Conservation (phyloP, 2,797 vertebrate species). For the Alfaro cultratus region DNA sequence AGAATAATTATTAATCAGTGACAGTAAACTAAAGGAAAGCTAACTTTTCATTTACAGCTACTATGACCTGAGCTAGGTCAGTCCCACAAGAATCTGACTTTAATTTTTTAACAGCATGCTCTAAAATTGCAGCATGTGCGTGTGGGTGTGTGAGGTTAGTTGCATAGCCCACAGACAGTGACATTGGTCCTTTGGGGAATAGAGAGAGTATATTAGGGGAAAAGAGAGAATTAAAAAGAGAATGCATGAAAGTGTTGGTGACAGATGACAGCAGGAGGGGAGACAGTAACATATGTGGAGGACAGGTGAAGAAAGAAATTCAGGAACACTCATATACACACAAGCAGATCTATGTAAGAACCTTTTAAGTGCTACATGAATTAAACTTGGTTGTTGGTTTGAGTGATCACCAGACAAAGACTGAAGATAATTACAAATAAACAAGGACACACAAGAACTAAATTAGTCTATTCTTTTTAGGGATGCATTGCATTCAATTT, state of each 20-base stretch:
- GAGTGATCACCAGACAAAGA: conserved; percentile 44
- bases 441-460: not conserved
- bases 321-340: conserved; percentile 22
- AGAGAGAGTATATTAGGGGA: conserved; percentile 29
- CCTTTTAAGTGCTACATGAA: conserved; percentile 42
- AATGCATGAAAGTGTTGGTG: conserved; percentile 50
- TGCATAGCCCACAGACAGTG: conserved; percentile 27
- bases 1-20: not conserved
- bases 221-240: conserved; percentile 26
- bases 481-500: too few relatives aligned
- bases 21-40: not conserved
- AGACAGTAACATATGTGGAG: conserved; percentile 42
- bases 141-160: conserved; percentile 28
- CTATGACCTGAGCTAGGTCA: conserved; percentile 6
- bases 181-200: conserved; percentile 37
- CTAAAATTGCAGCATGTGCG: not conserved
- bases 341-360: conserved; percentile 1
- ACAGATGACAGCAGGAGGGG: conserved; percentile 55
- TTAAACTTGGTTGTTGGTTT: conserved; percentile 48
- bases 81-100: conserved; percentile 17
- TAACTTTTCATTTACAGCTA: conserved; percentile 1
- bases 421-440: conserved; percentile 18
- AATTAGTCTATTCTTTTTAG: not conserved
- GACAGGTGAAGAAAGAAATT: conserved; percentile 34
- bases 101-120: conserved; percentile 37